Conservation (phyloP, 2,797 vertebrate species). For the Spinus pinus region DNA sequence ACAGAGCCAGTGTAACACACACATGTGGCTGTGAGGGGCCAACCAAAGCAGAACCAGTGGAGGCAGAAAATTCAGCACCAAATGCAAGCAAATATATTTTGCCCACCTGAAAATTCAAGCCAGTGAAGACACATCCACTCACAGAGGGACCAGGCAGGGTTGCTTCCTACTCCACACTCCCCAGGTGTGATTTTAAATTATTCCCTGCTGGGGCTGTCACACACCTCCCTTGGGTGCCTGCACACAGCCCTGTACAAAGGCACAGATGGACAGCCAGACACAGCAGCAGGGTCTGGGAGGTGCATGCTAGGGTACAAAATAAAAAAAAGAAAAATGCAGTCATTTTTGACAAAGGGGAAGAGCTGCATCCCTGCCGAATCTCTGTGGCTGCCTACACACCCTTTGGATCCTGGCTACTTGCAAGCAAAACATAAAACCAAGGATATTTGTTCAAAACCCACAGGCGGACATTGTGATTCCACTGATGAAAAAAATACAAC, state of each 20-base stretch:
- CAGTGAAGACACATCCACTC: background rate
- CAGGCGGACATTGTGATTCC: conserved; percentile 37
- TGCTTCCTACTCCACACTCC: background rate
- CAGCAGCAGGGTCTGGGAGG: background rate
- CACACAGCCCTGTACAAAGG: background rate
- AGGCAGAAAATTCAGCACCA: background rate
- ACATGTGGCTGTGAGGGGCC: background rate
- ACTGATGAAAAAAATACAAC: conserved; percentile 33
- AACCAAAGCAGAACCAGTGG: background rate
- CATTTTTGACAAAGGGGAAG: background rate
- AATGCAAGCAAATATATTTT: background rate
- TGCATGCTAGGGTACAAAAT: background rate
- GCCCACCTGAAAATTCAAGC: background rate
- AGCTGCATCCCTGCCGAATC: background rate
- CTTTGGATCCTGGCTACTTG: background rate
- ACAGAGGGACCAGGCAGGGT: background rate
- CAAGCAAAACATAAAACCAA: conserved; percentile 24
- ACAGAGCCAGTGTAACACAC: background rate
- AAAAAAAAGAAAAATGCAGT: background rate
- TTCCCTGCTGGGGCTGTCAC: background rate
- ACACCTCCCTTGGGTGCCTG: background rate
- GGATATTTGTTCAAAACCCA: conserved; percentile 50
- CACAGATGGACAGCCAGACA: background rate
- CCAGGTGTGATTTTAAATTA: background rate
- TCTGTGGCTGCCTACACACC: background rate